Evolutionary conservation across 2,797 vertebrate species (phyloP), one percentile per base, ranked within the genome.

Genomic region (Cryptoblepharus egeriae): DNA sequence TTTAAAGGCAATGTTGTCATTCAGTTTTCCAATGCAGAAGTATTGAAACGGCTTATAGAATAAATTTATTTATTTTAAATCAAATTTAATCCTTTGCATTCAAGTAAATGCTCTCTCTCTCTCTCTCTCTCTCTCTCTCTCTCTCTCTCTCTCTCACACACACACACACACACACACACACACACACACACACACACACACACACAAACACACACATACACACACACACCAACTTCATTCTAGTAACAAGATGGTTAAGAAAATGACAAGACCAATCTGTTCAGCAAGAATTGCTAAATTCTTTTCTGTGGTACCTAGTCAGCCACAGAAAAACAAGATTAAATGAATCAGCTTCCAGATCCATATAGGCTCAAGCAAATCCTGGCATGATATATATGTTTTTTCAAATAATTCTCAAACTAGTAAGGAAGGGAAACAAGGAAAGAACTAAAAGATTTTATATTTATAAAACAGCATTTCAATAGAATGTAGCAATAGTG

Each of bases 361-460:
- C 61, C 39, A 70, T n/a, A 71, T 39, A 77, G 63, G 45, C 45
- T 55, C 30, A 72, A 49, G 11, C 8, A 80, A 49, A 63, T 61
- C 8, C 42, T 52, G 42, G 30, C 69, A 63, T 55, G 18, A 24
- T 42, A 39, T 64, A 11, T 71, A 13, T 64, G 32, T 52, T 65
- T 74, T 42, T 70, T 35, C 6, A 32, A 85, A 87, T 87, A 86
- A 81, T 1, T 18, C 0, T 0, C 5, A 79, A 87, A 82, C 55
- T 5, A 42, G 12, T 73, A 77, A 4, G 2, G 37, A 58, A 71
- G 3, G 35, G 1, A 64, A 35, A 70, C 28, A 37, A 64, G 42
- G n/a, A 24, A 11, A 68, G 28, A 65, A 74, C 58, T 60, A 20
- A 52, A 52, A 28, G 16, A 32, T 52, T 52, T 52, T 52, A 52